Conservation (phyloP, 2,113 vertebrate species). For the Nibea coibor region DNA sequence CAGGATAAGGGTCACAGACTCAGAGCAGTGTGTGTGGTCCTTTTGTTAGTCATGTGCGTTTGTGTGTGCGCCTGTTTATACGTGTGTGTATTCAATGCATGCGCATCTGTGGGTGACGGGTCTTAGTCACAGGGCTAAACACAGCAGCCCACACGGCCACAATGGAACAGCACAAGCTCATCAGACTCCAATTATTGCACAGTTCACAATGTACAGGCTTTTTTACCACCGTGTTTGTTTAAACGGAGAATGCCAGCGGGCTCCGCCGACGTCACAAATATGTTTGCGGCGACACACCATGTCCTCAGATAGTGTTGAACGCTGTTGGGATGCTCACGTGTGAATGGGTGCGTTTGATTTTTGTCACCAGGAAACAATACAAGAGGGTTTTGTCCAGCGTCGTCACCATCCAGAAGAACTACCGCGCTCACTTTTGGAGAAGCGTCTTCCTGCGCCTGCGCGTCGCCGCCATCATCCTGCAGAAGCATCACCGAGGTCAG, state of each 20-base stretch:
- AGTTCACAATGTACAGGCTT: constrained; percentile 33
- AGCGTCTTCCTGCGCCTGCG: constrained; percentile 85
- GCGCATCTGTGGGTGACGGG: constrained; percentile 61
- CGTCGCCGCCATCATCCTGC: constrained; percentile 84
- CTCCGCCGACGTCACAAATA: constrained; percentile 14
- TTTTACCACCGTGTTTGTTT: constrained; percentile 51
- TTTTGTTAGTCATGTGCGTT: constrained; percentile 36
- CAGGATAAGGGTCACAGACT: constrained; percentile 59
- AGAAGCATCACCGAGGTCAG: constrained; percentile 89
- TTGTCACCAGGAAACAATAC: constrained; percentile 87
- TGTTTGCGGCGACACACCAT: constrained; percentile 25
- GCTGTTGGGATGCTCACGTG: not conserved
- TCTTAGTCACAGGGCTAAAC: constrained; percentile 74
- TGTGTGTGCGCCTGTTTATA: constrained; percentile 50
- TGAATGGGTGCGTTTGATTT: not conserved
- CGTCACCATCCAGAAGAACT: constrained; percentile 92
- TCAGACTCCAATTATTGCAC: constrained; percentile 55
- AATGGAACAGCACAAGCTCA: constrained; percentile 55
- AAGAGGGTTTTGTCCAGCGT: constrained; percentile 85
- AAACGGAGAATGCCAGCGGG: constrained; percentile 52
- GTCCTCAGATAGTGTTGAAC: not conserved
- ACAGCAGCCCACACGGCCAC: constrained; percentile 69
- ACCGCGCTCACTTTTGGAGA: constrained; percentile 90
- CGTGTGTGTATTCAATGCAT: constrained; percentile 48
- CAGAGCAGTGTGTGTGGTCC: constrained; percentile 75